Evolutionary conservation across 2,888 invertebrate species (phyloP), one percentile per base, ranked within the genome.

Genomic region (Ligdia adustata): DNA sequence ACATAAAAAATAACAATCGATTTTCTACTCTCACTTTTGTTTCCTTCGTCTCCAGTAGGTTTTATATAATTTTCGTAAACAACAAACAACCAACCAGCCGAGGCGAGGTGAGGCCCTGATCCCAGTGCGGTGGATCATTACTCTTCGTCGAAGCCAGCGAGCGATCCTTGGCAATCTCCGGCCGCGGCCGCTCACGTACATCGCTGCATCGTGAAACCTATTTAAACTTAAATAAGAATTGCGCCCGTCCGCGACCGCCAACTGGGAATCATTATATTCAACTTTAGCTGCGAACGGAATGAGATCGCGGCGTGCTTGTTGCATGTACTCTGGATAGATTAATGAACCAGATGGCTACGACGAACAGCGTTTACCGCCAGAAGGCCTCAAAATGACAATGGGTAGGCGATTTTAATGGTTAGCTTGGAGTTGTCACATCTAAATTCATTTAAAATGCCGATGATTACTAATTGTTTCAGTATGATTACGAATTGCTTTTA

Each of bases 131-230:
- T 45, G 61, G 59, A 70, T 75, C 76, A 79, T 82, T 78, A 79
- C 67, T 82, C 80, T 73, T 73, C 73, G 78, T 79, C 79, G 71
- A 75, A 80, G 75, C 74, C 67, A 58, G n/a, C n/a, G 69, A 64
- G 61, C 63, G 64, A 62, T 58, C 63, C 51, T 62, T 59, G 64
- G 66, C 77, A 74, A 78, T 79, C 75, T 75, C 77, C 77, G 72
- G 71, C 62, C 55, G 55, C 57, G 51, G 55, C 40, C 56, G 54
- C 63, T 59, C 60, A 63, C 66, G 63, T 67, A 62, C 62, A 65
- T 66, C 62, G 62, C 61, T 69, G 70, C 72, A 68, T 68, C 64
- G 62, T 40, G 45, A 67, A 75, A 73, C 66, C 72, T 72, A 73
- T 77, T 78, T 76, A 74, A 77, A 77, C 61, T 78, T 79, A 75